A percentile compares a stretch with the other conserved stretches of the same genome.
phyloP scores from a whole-genome alignment of 2,797 vertebrate species.

The Sebastes itinus region DNA sequence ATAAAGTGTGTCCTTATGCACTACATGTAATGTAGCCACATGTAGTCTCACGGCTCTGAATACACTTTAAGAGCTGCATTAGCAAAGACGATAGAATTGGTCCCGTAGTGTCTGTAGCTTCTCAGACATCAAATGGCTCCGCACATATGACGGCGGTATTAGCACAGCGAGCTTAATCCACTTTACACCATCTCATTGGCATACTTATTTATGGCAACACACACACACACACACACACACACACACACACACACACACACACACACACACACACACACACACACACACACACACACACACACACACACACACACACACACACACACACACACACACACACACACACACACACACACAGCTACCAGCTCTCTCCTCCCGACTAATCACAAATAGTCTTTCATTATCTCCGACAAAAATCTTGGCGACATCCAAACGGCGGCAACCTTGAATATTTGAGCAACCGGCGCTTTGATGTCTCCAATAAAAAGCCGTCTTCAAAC shows the following conservation, averaged over 20 bases:
- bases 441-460: constrained; percentile 47
- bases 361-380: constrained; percentile 40
- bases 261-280: constrained; percentile 51
- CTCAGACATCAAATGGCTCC: constrained; percentile 53
- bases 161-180: constrained; percentile 68
- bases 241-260: constrained; percentile 9
- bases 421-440: constrained; percentile 32
- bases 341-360: constrained; percentile 39
- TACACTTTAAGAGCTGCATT: constrained; percentile 3
- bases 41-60: neutral
- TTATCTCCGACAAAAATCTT: constrained; percentile 62
- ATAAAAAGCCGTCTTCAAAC: constrained; percentile 50
- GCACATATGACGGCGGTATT: constrained; percentile 40
- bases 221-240: neutral
- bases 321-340: too few relatives aligned
- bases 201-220: constrained; percentile 74
- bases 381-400: constrained; percentile 71
- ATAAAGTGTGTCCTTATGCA: neutral
- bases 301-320: constrained; percentile 19
- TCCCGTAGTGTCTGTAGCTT: constrained; percentile 9
- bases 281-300: constrained; percentile 56
- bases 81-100: constrained; percentile 10
- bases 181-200: constrained; percentile 64
- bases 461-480: constrained; percentile 50
- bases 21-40: neutral